phyloP scores from a whole-genome alignment of 1,140 invertebrate genomes.

The Drosophila bocqueti region DNA sequence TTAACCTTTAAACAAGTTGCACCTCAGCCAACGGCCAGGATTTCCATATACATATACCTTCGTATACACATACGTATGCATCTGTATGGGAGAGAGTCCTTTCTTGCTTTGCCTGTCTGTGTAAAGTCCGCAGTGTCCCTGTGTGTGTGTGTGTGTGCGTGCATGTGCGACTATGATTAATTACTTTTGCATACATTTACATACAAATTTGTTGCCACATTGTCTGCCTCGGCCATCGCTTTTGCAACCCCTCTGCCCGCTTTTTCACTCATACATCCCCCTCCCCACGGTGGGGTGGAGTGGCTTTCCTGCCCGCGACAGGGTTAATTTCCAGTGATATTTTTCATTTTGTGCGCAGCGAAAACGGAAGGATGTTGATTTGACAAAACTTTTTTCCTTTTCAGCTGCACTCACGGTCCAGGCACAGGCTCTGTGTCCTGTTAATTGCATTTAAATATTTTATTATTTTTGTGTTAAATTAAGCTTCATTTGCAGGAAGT shows the following conservation, averaged over 20 bases:
- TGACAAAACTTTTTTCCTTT: slow-evolving; percentile 72
- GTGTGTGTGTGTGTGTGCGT: slow-evolving; percentile 46
- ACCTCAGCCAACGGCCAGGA: slow-evolving; percentile 47
- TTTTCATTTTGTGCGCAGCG: slow-evolving; percentile 78
- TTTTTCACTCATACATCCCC: slow-evolving; percentile 12
- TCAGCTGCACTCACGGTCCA: slow-evolving; percentile 3
- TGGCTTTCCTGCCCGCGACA: slow-evolving; percentile 52
- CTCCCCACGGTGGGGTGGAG: slow-evolving; percentile 31
- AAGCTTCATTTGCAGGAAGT: neutral
- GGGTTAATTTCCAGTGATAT: slow-evolving; percentile 81
- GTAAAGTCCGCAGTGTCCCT: slow-evolving; percentile 63
- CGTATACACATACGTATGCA: neutral
- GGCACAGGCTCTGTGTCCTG: slow-evolving; percentile 5
- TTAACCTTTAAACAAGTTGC: slow-evolving; percentile 79
- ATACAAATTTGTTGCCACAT: slow-evolving; percentile 84
- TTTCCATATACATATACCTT: slow-evolving; percentile 5
- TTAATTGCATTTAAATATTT: slow-evolving; percentile 78
- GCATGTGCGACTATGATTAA: slow-evolving; percentile 84
- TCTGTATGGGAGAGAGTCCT: slow-evolving; percentile 24
- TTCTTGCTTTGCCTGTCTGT: slow-evolving; percentile 51
- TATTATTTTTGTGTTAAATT: slow-evolving; percentile 16
- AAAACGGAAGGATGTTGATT: slow-evolving; percentile 78
- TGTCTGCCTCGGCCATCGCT: slow-evolving; percentile 72
- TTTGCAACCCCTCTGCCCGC: slow-evolving; percentile 22
- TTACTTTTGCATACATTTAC: slow-evolving; percentile 85